Evolutionary conservation across 2,113 vertebrate genomes (phyloP), one percentile per base, ranked within the genome.

Genomic region (Ploceus nigricollis): DNA sequence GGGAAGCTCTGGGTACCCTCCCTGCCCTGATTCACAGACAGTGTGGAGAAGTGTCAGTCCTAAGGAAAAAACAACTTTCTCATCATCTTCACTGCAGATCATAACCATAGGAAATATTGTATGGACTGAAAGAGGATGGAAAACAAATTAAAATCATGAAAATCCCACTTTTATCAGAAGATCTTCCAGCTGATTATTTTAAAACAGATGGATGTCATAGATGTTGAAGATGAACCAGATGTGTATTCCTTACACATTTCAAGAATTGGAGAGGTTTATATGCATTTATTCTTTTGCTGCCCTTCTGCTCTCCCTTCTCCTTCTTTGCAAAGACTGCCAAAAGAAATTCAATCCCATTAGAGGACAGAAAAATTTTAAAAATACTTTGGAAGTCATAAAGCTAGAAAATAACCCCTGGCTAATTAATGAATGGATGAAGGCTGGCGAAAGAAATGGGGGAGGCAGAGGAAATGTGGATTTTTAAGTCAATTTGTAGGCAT

Each of bases 61-160:
- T 14, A 56, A 63, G 22, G 40, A 71, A 76, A 56, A 56, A 44
- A n/a, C 51, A 53, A 30, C 40, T 65, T 89, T 39, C 25, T 45
- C 2, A 0, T 30, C 7, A 1, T 45, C 33, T 66, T 39, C 9
- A 22, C 19, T 25, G 37, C n/a, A 11, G 27, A 18, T 42, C 4
- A 9, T 44, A n/a, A 58, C 28, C 14, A 6, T 2, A 21, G 37
- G 31, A 87, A 57, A 40, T 28, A 28, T 1, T 27, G 1, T 11
- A 13, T 31, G 11, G 20, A 13, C n/a, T 68, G 44, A 48, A 50
- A 37, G 22, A n/a, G 22, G 9, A 30, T 6, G 28, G 22, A 48
- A 31, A 51, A 42, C 61, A 58, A 73, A 40, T 16, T 2, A 65
- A 77, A 66, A 66, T 50, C 1, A 3, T 24, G 7, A 42, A 68